phyloP scores from a whole-genome alignment of 2,113 vertebrate genomes.

The Charina bottae region DNA sequence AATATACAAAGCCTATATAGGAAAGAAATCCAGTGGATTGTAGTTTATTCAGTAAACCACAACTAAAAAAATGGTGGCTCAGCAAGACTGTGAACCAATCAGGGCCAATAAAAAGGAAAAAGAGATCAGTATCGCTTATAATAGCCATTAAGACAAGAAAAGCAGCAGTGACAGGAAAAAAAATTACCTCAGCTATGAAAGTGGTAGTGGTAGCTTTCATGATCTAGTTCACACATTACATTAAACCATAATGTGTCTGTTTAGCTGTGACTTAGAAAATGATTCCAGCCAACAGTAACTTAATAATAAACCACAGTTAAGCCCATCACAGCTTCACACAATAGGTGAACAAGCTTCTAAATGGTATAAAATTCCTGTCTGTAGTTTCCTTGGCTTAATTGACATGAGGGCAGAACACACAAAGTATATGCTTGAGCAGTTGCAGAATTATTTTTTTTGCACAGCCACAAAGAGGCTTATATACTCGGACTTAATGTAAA shows the following conservation, averaged over 20 bases:
- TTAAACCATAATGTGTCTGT: background rate
- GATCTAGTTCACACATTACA: background rate
- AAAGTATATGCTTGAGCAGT: background rate
- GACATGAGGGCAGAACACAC: background rate
- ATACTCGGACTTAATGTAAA: background rate
- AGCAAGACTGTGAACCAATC: background rate
- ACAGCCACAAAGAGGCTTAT: background rate
- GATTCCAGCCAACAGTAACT: background rate
- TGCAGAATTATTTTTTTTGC: background rate
- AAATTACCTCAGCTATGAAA: background rate
- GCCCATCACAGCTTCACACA: background rate
- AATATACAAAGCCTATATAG: background rate
- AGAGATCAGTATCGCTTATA: background rate
- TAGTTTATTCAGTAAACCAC: background rate
- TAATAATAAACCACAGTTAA: background rate
- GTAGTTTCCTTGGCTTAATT: background rate
- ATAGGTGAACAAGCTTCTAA: background rate
- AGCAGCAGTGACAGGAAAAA: background rate
- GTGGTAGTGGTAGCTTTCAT: background rate
- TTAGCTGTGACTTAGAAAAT: background rate
- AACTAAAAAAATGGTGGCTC: background rate
- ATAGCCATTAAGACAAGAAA: background rate
- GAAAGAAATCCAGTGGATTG: background rate
- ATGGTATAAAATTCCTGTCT: background rate
- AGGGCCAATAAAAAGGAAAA: background rate